Conservation (phyloP, 1,140 invertebrate genomes). For the Microplitis mediator region DNA sequence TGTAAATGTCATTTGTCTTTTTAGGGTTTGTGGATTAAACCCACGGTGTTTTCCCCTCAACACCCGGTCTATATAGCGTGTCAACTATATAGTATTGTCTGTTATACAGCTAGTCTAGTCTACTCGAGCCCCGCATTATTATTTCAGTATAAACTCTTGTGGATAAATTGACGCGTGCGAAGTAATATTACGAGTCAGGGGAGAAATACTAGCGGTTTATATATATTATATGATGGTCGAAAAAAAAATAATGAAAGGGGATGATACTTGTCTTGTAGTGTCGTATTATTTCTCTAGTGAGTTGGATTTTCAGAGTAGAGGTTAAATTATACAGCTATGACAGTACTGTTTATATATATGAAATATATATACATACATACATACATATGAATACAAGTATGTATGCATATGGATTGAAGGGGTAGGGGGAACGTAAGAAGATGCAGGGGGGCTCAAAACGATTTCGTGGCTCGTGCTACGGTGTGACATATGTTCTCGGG, state of each 20-base stretch:
- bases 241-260: conserved; percentile 2
- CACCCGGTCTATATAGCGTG: too few species aligned
- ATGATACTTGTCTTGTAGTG: not conserved
- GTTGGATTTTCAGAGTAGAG: not conserved
- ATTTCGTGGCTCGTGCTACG: conserved; percentile 29
- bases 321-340: not conserved
- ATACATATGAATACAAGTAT: not conserved
- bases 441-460: not conserved
- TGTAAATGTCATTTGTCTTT: too few species aligned
- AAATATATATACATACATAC: not conserved
- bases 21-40: too few species aligned
- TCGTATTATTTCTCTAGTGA: not conserved
- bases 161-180: conserved; percentile 27
- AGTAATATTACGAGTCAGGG: conserved; percentile 13
- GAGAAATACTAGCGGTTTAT: not conserved
- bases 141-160: not conserved
- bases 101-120: not conserved
- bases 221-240: too few species aligned
- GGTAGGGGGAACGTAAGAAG: not conserved
- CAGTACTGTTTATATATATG: not conserved
- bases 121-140: conserved; percentile 16
- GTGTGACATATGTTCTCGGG: conserved; percentile 22
- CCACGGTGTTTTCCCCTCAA: too few species aligned
- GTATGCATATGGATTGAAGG: not conserved
- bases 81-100: too few species aligned